Conservation (phyloP, 2,113 vertebrate genomes). For the Motacilla tschutschensis region DNA sequence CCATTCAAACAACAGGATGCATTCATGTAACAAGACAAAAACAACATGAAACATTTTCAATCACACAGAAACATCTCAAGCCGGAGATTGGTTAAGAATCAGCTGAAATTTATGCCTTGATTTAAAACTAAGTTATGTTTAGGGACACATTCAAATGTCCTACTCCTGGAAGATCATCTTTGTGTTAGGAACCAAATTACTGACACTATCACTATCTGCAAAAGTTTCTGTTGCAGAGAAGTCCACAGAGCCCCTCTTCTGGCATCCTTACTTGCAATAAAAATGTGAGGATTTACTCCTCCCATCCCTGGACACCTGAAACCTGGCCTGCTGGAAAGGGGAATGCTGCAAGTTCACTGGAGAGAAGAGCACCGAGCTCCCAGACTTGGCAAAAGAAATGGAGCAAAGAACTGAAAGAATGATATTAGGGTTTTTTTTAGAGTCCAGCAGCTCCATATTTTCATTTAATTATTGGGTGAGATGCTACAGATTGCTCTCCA, state of each 20-base stretch:
- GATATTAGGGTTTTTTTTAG: background rate
- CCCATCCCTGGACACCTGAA: background rate
- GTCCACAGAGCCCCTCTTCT: background rate
- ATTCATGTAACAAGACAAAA: constrained; percentile 5
- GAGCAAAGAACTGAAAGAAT: background rate
- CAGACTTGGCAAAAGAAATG: background rate
- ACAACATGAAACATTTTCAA: background rate
- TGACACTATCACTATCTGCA: background rate
- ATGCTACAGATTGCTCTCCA: background rate
- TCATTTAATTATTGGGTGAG: background rate
- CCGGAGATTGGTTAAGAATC: background rate
- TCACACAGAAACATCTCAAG: background rate
- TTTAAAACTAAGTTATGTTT: background rate
- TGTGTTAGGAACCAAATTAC: background rate
- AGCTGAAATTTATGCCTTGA: background rate
- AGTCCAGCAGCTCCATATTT: background rate
- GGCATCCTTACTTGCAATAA: background rate
- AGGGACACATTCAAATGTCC: background rate
- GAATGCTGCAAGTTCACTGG: background rate
- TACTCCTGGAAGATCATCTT: background rate
- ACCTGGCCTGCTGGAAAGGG: background rate
- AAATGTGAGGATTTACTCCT: background rate
- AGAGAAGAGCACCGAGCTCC: background rate
- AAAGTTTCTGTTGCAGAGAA: background rate
- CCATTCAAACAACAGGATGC: background rate